phyloP scores from a whole-genome alignment of 2,888 invertebrate species.

The Nycteola revayana region DNA sequence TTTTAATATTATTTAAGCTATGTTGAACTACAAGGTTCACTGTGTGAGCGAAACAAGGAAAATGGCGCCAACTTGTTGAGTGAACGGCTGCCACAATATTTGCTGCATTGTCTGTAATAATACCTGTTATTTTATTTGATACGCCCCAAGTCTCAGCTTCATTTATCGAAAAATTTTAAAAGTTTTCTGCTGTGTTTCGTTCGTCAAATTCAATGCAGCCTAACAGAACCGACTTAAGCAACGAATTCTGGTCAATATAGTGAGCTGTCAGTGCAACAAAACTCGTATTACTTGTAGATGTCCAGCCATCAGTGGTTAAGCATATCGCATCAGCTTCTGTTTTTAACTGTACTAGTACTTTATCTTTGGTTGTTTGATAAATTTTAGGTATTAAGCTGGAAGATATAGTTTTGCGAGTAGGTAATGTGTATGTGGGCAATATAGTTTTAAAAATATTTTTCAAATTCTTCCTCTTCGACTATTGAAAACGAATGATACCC shows the following conservation, averaged over 20 bases:
- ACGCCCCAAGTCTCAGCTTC: slow-evolving; percentile 8
- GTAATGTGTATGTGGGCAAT: slow-evolving; percentile 4
- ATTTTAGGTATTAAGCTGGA: slow-evolving; percentile 7
- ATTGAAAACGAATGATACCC: slow-evolving; percentile 2
- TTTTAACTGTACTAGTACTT: neutral
- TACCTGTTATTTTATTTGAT: slow-evolving; percentile 8
- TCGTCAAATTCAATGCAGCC: slow-evolving; percentile 11
- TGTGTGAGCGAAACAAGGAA: slow-evolving; percentile 29
- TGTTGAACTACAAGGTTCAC: slow-evolving; percentile 21
- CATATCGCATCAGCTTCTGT: slow-evolving; percentile 3
- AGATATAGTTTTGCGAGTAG: too few species aligned
- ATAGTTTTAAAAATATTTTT: slow-evolving; percentile 1
- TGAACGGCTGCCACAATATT: slow-evolving; percentile 25
- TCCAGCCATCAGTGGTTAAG: slow-evolving; percentile 13
- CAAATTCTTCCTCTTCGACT: slow-evolving; percentile 4
- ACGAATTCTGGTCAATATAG: slow-evolving; percentile 5
- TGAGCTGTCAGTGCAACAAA: slow-evolving; percentile 15
- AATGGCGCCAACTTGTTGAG: slow-evolving; percentile 18
- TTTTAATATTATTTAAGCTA: slow-evolving; percentile 8
- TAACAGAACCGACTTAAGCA: slow-evolving; percentile 7
- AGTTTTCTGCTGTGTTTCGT: slow-evolving; percentile 8
- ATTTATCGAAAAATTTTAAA: too few species aligned
- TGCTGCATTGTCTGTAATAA: slow-evolving; percentile 24
- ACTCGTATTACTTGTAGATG: too few species aligned
- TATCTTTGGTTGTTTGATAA: slow-evolving; percentile 5